phyloP scores from a whole-genome alignment of 2,888 invertebrate species.

The Steinernema hermaphroditum region DNA sequence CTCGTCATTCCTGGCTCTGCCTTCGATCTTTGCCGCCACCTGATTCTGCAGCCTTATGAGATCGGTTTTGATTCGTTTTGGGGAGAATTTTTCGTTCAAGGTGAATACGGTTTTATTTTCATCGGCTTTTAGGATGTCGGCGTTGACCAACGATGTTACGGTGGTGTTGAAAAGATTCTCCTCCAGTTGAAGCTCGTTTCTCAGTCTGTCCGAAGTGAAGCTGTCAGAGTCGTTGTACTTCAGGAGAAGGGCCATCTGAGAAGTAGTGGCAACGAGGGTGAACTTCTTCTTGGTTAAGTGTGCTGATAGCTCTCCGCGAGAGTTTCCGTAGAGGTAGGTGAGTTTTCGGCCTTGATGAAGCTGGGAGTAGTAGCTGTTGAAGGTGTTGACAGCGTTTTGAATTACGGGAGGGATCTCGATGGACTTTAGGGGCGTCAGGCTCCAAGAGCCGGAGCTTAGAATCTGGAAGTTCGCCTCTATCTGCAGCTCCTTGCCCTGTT shows the following conservation, averaged over 20 bases:
- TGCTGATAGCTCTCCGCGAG: constrained; percentile 44
- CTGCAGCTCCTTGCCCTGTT: background rate
- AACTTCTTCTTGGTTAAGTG: background rate
- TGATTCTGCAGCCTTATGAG: background rate
- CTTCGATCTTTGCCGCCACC: background rate
- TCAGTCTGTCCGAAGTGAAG: background rate
- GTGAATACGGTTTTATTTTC: background rate
- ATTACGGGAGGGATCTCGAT: constrained; percentile 44
- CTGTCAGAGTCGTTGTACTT: constrained; percentile 13
- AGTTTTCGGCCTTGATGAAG: constrained; percentile 95
- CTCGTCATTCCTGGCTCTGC: constrained; percentile 82
- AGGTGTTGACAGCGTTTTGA: constrained; percentile 35
- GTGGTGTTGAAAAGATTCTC: background rate
- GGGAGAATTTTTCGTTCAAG: background rate
- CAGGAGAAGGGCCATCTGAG: background rate
- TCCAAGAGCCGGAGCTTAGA: constrained; percentile 74
- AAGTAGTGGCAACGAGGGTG: background rate
- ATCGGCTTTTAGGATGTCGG: background rate
- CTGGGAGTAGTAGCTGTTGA: constrained; percentile 62
- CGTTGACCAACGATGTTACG: background rate
- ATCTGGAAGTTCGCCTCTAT: background rate
- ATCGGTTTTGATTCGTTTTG: constrained; percentile 46
- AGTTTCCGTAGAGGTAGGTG: constrained; percentile 76
- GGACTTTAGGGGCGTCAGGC: constrained; percentile 75
- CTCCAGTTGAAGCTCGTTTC: background rate